Evolutionary conservation across 1,140 invertebrate species (phyloP), one percentile per base, ranked within the genome.

Genomic region (Papilio polytes): DNA sequence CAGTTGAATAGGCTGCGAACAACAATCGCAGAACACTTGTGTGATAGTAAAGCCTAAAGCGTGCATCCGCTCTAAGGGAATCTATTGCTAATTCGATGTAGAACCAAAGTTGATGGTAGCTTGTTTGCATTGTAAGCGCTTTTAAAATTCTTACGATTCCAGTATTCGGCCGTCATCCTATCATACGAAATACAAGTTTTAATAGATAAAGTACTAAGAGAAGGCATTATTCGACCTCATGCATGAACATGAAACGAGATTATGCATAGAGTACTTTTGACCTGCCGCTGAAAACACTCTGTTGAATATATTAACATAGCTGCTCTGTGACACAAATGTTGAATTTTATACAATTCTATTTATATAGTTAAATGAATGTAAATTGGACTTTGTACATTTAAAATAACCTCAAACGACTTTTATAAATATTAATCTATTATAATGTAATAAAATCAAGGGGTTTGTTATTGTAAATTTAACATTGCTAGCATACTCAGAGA

Each of bases 191-290:
- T 70, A 70, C 0, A 31, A 18, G 13, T 70, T 70, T 70, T 70
- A 31, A 53, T 48, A 51, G 48, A 78, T 78, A 56, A 78, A 78
- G 7, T 36, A 31, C 51, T 12, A n/a, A 59, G 59, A n/a, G 74
- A 41, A 78, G 51, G 51, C 74, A 59, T 78, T 36, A 78, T 18
- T 78, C 18, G 31, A 53, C 74, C 74, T 78, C 51, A 78, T 78
- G 26, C 51, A 78, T 78, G 22, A 78, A 78, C 74, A 78, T 78
- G 74, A 59, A 78, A 15, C 31, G 4, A 26, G 51, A 78, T 59
- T 78, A 59, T 56, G 74, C 74, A 78, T 44, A 36, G 48, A 53
- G 51, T 59, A 78, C 74, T 78, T 78, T 78, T 78, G 74, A 78
- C 51, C 48, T 78, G 74, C 22, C 22, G 51, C 31, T 77, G 74